phyloP scores from a whole-genome alignment of 2,888 invertebrate genomes.

The Teleiodes luculella region DNA sequence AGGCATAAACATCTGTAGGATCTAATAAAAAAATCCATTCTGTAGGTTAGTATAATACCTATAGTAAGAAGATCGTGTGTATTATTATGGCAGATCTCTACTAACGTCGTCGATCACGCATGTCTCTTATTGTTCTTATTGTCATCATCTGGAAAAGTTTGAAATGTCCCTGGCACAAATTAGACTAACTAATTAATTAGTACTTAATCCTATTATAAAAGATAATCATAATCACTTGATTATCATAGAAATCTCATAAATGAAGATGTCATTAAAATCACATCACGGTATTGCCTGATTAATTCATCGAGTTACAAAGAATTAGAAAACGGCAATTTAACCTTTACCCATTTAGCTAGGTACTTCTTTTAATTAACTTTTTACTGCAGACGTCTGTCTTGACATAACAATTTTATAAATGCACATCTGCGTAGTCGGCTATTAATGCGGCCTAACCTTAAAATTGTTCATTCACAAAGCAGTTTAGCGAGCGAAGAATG shows the following conservation, averaged over 20 bases:
- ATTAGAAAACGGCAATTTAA: background rate
- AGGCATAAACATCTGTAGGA: too few relatives aligned
- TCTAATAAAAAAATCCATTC: too few relatives aligned
- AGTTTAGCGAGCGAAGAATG: background rate
- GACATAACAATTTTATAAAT: too few relatives aligned
- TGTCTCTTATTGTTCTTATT: too few relatives aligned
- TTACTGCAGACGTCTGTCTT: too few relatives aligned
- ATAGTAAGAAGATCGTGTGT: too few relatives aligned
- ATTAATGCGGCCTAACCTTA: background rate
- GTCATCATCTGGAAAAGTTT: background rate
- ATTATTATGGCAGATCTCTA: too few relatives aligned
- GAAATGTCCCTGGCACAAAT: background rate
- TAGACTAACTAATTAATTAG: background rate
- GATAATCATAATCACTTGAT: background rate
- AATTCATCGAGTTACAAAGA: background rate
- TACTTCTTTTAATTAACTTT: background rate
- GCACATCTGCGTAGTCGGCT: background rate
- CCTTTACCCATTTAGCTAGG: background rate
- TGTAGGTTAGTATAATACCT: too few relatives aligned
- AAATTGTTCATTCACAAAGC: background rate
- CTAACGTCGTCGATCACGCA: too few relatives aligned
- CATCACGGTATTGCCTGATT: background rate
- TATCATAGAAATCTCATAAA: constrained; percentile 2
- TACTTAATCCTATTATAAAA: background rate
- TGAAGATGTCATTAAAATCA: background rate